Percentiles rank a stretch among this genome's conserved stretches.
phyloP scores from a whole-genome alignment of 2,888 invertebrate genomes.

The Dryocosmus kuriphilus region DNA sequence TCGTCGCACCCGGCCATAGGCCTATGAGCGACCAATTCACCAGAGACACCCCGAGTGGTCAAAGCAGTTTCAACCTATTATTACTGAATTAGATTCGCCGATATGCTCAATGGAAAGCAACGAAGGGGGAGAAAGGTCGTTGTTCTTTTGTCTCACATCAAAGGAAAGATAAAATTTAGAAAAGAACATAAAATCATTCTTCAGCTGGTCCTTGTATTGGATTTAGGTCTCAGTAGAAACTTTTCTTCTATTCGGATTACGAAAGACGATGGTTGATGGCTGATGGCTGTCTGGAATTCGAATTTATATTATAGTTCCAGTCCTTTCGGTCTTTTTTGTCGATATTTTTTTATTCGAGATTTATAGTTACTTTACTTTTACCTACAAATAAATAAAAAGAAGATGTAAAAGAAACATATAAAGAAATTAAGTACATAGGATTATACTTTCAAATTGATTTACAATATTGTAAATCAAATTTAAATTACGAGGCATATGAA shows the following conservation, averaged over 20 bases:
- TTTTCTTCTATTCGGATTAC: neutral
- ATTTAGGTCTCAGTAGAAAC: neutral
- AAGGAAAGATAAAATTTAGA: slow-evolving; percentile 13
- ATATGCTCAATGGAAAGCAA: slow-evolving; percentile 33
- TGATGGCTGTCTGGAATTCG: neutral
- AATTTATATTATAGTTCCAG: neutral
- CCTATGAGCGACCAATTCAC: slow-evolving; percentile 34
- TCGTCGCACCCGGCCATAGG: slow-evolving; percentile 32
- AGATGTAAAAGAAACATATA: too few relatives aligned
- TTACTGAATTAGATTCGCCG: slow-evolving; percentile 33
- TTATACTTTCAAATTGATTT: too few relatives aligned
- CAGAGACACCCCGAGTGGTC: slow-evolving; percentile 29
- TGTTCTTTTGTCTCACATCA: slow-evolving; percentile 25
- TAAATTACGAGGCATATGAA: too few relatives aligned
- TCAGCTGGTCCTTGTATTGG: neutral
- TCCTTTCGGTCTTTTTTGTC: neutral
- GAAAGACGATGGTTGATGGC: slow-evolving; percentile 22
- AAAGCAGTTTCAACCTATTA: slow-evolving; percentile 37
- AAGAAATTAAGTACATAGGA: too few relatives aligned
- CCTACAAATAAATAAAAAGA: neutral
- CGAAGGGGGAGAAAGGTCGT: slow-evolving; percentile 16
- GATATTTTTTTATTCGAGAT: neutral
- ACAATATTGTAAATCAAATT: too few relatives aligned
- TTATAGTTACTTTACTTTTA: neutral
- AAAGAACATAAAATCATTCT: slow-evolving; percentile 16